phyloP scores from a whole-genome alignment of 1,140 invertebrate species.

The Pachyrhynchus sulphureomaculatus region DNA sequence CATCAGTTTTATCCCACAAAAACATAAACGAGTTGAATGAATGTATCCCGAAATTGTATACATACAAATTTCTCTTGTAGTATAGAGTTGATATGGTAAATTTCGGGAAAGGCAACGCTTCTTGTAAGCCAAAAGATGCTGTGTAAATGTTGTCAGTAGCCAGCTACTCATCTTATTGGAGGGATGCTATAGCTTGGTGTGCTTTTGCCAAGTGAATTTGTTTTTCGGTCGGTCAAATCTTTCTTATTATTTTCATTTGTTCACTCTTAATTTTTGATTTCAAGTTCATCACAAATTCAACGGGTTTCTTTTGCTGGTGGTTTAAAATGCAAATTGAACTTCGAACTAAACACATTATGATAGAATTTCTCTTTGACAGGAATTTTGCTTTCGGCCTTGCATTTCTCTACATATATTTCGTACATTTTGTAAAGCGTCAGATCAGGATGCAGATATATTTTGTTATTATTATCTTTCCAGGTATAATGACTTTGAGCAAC shows the following conservation, averaged over 20 bases:
- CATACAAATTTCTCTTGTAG: constrained; percentile 20
- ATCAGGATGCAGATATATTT: constrained; percentile 21
- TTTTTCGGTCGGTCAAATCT: not conserved
- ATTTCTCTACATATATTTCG: constrained; percentile 26
- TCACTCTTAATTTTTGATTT: no score
- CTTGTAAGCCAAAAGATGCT: constrained; percentile 22
- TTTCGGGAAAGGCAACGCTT: constrained; percentile 22
- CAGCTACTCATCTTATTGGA: not conserved
- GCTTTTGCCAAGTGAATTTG: constrained; percentile 3
- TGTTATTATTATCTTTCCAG: constrained; percentile 18
- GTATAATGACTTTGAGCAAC: constrained; percentile 25
- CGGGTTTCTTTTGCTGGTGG: constrained; percentile 14
- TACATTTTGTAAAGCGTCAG: constrained; percentile 37
- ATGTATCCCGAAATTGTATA: constrained; percentile 21
- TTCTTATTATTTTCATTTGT: no score
- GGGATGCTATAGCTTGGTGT: not conserved
- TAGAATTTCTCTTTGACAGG: constrained; percentile 18
- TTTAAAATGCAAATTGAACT: constrained; percentile 33
- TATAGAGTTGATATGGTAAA: constrained; percentile 13
- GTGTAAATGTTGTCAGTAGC: not conserved
- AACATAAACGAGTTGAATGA: constrained; percentile 7
- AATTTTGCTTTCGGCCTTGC: constrained; percentile 2
- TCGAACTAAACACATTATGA: constrained; percentile 12
- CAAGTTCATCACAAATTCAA: constrained; percentile 11
- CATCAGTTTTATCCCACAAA: constrained; percentile 19